phyloP scores from a whole-genome alignment of 2,888 invertebrate species.

The Acanthosepion lycidas region DNA sequence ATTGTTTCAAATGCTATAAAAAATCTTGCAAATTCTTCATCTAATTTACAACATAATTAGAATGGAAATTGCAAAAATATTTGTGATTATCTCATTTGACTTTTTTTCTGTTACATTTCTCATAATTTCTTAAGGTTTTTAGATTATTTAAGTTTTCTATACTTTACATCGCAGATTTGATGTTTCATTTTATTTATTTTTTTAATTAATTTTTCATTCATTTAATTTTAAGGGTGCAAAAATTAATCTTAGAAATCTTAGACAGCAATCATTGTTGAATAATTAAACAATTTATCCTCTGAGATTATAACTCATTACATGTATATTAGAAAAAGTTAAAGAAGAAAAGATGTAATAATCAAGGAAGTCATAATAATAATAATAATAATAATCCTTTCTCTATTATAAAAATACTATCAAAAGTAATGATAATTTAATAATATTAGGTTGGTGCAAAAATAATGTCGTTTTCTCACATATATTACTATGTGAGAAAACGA shows the following conservation, averaged over 20 bases:
- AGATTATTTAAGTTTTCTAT: not conserved
- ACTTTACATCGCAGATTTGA: too few relatives aligned
- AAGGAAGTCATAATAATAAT: too few relatives aligned
- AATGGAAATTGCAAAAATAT: not conserved
- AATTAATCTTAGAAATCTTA: not conserved
- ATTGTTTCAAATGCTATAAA: not conserved
- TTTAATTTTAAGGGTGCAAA: not conserved
- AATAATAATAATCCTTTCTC: too few relatives aligned
- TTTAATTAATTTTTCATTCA: not conserved
- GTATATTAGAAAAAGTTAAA: too few relatives aligned
- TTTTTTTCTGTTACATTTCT: not conserved
- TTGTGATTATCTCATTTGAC: not conserved
- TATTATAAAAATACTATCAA: too few relatives aligned
- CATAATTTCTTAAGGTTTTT: not conserved
- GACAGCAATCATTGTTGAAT: not conserved
- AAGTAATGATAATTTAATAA: too few relatives aligned
- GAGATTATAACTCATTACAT: not conserved
- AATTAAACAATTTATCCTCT: slow-evolving; percentile 4
- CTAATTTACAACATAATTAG: not conserved
- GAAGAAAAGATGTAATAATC: too few relatives aligned
- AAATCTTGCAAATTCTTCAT: not conserved
- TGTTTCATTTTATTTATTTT: not conserved
- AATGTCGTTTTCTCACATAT: too few relatives aligned
- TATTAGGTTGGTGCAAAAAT: too few relatives aligned
- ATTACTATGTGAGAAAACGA: too few relatives aligned